Evolutionary conservation across 2,888 invertebrate species (phyloP), one percentile per base, ranked within the genome.

Genomic region (Pterobdella sp.): DNA sequence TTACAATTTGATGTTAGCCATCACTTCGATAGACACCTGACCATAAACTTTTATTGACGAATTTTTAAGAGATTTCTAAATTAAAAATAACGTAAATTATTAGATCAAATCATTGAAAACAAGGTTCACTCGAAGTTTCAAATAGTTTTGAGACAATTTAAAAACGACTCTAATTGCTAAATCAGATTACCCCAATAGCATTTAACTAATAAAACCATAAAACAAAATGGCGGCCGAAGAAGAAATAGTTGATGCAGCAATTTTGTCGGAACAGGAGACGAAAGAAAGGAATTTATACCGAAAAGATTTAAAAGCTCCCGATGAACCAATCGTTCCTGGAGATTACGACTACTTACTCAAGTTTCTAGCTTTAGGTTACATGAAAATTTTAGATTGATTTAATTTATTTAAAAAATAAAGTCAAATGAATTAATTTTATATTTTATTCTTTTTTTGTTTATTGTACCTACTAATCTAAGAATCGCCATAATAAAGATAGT

Each of bases 311-410:
- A 29, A 10, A 10, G 18, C 32, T 32, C 29, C 31, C 26, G 52
- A 56, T 29, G 35, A 31, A 14, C 31, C 52, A 26, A 52, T 70
- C 34, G 22, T 63, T 42, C 64, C 76, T 1, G 74, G 74, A 0
- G 93, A 93, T 83, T 93, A 93, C 86, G 93, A 94, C 85, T 94
- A 92, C 85, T 87, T 93, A 75, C 90, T 94, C 81, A 94, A 94
- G 85, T 90, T 96, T 82, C 87, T 96, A 75, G 92, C 94, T 74
- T 88, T 95, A 74, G 96, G 95, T 83, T 79, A 76, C 79, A 34
- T 31, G 1, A 52, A 37, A 7, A 22, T 70, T 60, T 29, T 60
- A 26, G 10, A 14, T 64, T 14, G 31, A 18, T 35, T 32, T 10
- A 22, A 18, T 36, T 68, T 10, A 31, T 35, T 18, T 14, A 14